Evolutionary conservation across 1,140 invertebrate genomes (phyloP), one percentile per base, ranked within the genome.

Genomic region (Solenopsis fugax): DNA sequence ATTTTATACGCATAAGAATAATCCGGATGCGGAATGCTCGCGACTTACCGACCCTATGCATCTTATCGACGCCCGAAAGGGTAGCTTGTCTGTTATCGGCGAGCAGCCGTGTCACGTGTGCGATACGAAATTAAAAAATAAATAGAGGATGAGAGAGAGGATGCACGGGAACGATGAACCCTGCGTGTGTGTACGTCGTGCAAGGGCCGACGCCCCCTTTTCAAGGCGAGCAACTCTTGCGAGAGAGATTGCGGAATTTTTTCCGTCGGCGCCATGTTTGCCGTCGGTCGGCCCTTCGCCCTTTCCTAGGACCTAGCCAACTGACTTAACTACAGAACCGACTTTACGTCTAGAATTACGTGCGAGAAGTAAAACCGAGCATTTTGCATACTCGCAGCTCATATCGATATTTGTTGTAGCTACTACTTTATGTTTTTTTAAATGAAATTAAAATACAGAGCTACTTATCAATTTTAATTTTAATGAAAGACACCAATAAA

Each of bases 201-300:
- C 58, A 92, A 93, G 92, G 93, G 93, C 92, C 93, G 90, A 93
- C 88, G 93, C 87, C 91, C 93, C 90, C 92, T 90, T 91, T 91
- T 93, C 94, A 95, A 95, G 94, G 94, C 89, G 89, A 94, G 87
- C 94, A 85, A 93, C 93, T 94, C 89, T 90, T 87, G 56, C 73
- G 77, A 93, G 89, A 93, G 77, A 93, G 90, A 93, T 93, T 92
- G 91, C 88, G 87, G 88, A 86, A 93, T 92, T 94, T 94, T 69
- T 94, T 93, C 73, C 69, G 45, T 87, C 73, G 82, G 24, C 81
- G 82, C 81, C 84, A 88, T 88, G 88, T 93, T 85, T 65, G 81
- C 62, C 37, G 67, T 75, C 50, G 48, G n/a, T 69, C 52, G 24
- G 24, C 37, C 41, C n/a, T 80, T 80, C 75, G 21, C 71, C 50